Percentiles rank a stretch among this genome's conserved stretches.
Conservation (phyloP, 2,888 invertebrate species). For the Lordiphosa fenestrarum region DNA sequence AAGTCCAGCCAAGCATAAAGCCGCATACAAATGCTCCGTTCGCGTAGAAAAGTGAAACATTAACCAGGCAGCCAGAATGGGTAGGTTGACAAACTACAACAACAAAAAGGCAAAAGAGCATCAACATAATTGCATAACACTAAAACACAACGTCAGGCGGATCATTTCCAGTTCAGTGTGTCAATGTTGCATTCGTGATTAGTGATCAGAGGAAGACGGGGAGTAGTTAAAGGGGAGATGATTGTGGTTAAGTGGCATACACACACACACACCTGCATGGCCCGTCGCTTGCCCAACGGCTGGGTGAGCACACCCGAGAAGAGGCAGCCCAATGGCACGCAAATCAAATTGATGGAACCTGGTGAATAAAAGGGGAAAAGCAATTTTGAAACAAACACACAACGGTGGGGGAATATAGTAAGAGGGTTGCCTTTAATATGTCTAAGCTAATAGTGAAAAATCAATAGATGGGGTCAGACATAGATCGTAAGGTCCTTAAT, state of each 20-base stretch:
- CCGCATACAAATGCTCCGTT: constrained; percentile 85
- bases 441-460: too few relatives aligned
- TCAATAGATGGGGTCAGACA: too few relatives aligned
- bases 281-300: constrained; percentile 85
- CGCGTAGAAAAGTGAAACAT: constrained; percentile 85
- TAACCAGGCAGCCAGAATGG: constrained; percentile 88
- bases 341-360: constrained; percentile 90
- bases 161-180: constrained; percentile 46
- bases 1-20: constrained; percentile 87
- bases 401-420: not conserved
- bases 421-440: not conserved
- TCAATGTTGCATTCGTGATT: constrained; percentile 40
- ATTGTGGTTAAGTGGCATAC: constrained; percentile 29
- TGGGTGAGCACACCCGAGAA: constrained; percentile 87
- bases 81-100: constrained; percentile 84
- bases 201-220: constrained; percentile 14
- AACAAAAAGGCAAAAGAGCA: constrained; percentile 18
- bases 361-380: constrained; percentile 14
- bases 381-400: not conserved
- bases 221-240: constrained; percentile 14
- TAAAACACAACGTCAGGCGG: constrained; percentile 21
- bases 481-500: too few relatives aligned
- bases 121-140: constrained; percentile 46
- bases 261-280: constrained; percentile 84
- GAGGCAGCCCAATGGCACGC: constrained; percentile 89